Conservation (phyloP, 2,888 invertebrate species). For the Cryptosula pallasiana region DNA sequence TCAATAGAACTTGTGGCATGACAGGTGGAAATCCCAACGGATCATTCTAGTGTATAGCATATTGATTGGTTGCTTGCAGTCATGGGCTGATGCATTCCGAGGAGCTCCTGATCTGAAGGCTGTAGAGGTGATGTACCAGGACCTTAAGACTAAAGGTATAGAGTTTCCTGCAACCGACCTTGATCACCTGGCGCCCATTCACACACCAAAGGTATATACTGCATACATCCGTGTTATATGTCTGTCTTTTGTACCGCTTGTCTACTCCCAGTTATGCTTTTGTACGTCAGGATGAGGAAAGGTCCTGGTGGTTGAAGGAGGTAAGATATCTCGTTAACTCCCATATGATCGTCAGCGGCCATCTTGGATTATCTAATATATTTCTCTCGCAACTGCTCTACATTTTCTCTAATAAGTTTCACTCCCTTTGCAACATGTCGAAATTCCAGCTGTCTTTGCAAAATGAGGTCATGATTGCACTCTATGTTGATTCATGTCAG, state of each 20-base stretch:
- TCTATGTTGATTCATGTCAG: no score
- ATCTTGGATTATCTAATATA: no score
- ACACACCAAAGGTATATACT: conserved; percentile 62
- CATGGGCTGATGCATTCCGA: conserved; percentile 97
- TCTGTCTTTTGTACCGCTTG: not conserved
- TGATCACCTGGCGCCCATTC: conserved; percentile 87
- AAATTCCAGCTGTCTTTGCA: no score
- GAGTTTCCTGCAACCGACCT: conserved; percentile 93
- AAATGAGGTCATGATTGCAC: no score
- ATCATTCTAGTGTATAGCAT: no score
- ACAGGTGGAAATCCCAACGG: not conserved
- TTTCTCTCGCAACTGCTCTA: no score
- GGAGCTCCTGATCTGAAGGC: conserved; percentile 83
- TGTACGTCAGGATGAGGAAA: not conserved
- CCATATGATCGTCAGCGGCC: not conserved
- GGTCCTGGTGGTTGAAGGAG: not conserved
- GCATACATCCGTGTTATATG: not conserved
- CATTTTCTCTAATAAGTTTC: no score
- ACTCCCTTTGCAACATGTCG: no score
- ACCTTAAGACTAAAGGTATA: conserved; percentile 87
- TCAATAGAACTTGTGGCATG: not conserved
- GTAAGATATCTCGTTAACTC: not conserved
- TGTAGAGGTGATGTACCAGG: conserved; percentile 88
- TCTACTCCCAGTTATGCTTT: no score
- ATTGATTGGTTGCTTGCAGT: conserved; percentile 56